Base-by-base conservation (phyloP, 2,797 vertebrate genomes). In the Microcaecilia unicolor region DNA sequence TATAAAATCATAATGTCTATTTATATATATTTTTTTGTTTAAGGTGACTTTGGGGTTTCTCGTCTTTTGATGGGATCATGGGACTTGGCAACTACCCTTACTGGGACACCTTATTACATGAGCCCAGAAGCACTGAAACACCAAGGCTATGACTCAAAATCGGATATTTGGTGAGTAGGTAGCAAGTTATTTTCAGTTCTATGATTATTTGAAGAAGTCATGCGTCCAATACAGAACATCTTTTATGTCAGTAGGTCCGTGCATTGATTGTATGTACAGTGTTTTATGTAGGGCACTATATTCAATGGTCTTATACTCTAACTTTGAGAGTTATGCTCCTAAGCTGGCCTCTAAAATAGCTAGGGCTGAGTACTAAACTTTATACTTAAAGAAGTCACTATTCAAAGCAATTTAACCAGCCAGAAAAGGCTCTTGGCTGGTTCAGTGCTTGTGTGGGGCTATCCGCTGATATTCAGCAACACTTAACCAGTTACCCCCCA, bases 1-100 rank as follows among this genome's bases (percentile, higher is more conserved):
- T 4, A 17, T 5, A 15, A 25, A 15, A 37, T 20, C 13, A 27
- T n/a, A 27, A n/a, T n/a, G n/a, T n/a, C n/a, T n/a, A n/a, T n/a
- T n/a, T n/a, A 13, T 44, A 27, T 15, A 44, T 27, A 13, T 44
- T 27, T 31, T 48, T 16, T 34, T 41, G 4, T 41, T n/a, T 48
- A 52, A 93, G 90, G 89, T 39, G 89, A 93, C 55, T 91, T 93
- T 30, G 89, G 90, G 19, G 88, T 92, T 51, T 91, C 88, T 44
- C 54, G 87, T 18, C 78, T 91, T 43, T 66, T 92, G 43, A 79
- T 90, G 73, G 87, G 85, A 30, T 87, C 90, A 2, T 81, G 83
- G 71, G 90, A 92, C 62, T 69, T 90, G 63, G 89, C 90, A 49
- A 87, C 84, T 36, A 91, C 87, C 16, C 82, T 92, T 55, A 87